Base-by-base conservation (phyloP, 2,113 vertebrate species). In the Sigmodon hispidus region DNA sequence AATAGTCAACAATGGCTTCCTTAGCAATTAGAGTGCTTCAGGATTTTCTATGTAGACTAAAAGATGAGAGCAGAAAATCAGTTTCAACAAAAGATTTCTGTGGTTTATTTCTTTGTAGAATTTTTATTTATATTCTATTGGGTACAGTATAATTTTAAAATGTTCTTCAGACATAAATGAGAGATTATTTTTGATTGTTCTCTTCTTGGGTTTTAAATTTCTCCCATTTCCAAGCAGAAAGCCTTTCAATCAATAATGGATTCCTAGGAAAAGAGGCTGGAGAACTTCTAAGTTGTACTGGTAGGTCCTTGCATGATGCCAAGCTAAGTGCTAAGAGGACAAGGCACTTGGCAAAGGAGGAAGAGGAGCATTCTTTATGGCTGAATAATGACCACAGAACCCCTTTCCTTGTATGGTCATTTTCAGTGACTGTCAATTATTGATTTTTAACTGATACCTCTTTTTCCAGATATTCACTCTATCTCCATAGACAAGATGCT, bases 111-210 rank as follows among this genome's bases (percentile, higher is more conserved):
- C 19, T 67, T 93, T 63, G 48, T 16, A 61, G 24, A 5, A 43
- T 26, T 85, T 93, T 93, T 59, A 34, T 43, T 93, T 69, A 70
- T 63, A 89, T 81, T 76, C 87, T 70, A 48, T n/a, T 94, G 70
- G 90, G 10, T 76, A 55, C 81, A 67, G 4, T 7, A 76, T 36
- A 89, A 70, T 21, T 86, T 72, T n/a, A 57, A 90, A 92, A 83
- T 89, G 75, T 55, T 91, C 11, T 48, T 2, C 9, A 90, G 34
- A 81, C 43, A 48, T 24, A 80, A 57, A 36, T 26, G 16, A 43
- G 34, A 59, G 1, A 36, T 9, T 17, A 31, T 89, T 40, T 9
- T 59, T 91, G 26, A 61, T 88, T 84, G 43, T 83, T 93, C 21
- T 43, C 63, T 31, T 1, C 2, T 96, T 26, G 17, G 29, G 31